Base-by-base conservation (phyloP, 2,888 invertebrate species). In the Vanessa cardui region DNA sequence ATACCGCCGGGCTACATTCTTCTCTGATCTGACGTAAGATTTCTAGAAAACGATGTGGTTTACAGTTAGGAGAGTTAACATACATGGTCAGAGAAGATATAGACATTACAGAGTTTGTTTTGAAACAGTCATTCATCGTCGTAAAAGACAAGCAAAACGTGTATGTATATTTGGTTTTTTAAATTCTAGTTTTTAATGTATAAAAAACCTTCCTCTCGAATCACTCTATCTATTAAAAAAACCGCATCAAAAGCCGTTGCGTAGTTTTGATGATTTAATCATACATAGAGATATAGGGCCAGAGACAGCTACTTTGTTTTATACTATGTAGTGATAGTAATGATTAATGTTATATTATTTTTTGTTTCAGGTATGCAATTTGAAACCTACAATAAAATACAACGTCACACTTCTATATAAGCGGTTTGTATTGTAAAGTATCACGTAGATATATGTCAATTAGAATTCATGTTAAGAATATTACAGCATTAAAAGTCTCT, bases 1-100 rank as follows among this genome's bases (percentile, higher is more conserved):
- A 84, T 80, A 81, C 79, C 71, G 82, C 75, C 70, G 66, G 62
- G 62, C 61, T 59, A 63, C 74, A 81, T 80, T 80, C 80, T 70
- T 63, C 50, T 52, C 46, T 56, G 72, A 71, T 60, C 69, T 68
- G 72, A 75, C 73, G 66, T 64, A 64, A 66, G 68, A 69, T 74
- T 63, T 68, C 64, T 31, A 64, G 65, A 60, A 59, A 46, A 46
- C 59, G n/a, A 7, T 21, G 26, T 46, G 46, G 12, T 21, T 46
- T n/a, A 20, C 46, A 59, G 46, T 59, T 44, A 59, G 2, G 56
- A 56, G 33, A 56, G 8, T 39, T 56, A 56, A 33, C 6, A 1
- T 16, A 3, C 16, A 16, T 26, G 8, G n/a, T n/a, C n/a, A n/a
- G n/a, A n/a, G n/a, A n/a, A n/a, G n/a, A n/a, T n/a, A n/a, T n/a